Base-by-base conservation (phyloP, 2,113 vertebrate species). In the Peromyscus leucopus region DNA sequence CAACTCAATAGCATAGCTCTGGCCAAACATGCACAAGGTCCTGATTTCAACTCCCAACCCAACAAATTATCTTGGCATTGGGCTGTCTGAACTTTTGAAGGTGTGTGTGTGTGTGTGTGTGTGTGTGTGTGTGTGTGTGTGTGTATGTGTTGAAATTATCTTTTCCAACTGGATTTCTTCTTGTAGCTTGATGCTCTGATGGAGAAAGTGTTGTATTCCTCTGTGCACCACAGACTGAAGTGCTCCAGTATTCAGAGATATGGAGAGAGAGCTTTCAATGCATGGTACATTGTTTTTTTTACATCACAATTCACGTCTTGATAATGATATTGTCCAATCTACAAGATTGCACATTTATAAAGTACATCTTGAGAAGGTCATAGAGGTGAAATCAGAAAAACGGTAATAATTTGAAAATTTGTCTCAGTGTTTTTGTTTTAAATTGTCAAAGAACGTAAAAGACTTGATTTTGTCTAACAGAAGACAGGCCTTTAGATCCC, bases 261-360 rank as follows among this genome's bases (percentile, higher is more conserved):
- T 0, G 98, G 98, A 0, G 98, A 98, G 0, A 98, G 98, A 98
- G 93, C 89, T 79, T 97, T 98, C 90, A 85, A 98, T 94, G 98
- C 96, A 46, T 0, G 19, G 98, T 98, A 95, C 97, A 15, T 91
- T 42, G 4, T 42, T 4, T 42, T 42, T 42, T 42, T 42, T 42
- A 22, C 10, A 26, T 36, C 2, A 2, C 1, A 46, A 19, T 33
- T 96, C 28, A 10, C 1, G 12, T 42, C 9, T 91, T 90, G 82
- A 28, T 82, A 87, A 67, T 65, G n/a, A 57, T 65, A 42, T 46
- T 71, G 26, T 80, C 90, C 36, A 69, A 24, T 61, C 86, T 51
- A 72, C 28, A 94, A 59, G 79, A 39, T 3, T 82, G 19, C 61
- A 19, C 6, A 71, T 67, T 89, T 76, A 39, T 33, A 2, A 48